Evolutionary conservation across 2,797 vertebrate species (phyloP).

Genomic region (Sebastes goodei): DNA sequence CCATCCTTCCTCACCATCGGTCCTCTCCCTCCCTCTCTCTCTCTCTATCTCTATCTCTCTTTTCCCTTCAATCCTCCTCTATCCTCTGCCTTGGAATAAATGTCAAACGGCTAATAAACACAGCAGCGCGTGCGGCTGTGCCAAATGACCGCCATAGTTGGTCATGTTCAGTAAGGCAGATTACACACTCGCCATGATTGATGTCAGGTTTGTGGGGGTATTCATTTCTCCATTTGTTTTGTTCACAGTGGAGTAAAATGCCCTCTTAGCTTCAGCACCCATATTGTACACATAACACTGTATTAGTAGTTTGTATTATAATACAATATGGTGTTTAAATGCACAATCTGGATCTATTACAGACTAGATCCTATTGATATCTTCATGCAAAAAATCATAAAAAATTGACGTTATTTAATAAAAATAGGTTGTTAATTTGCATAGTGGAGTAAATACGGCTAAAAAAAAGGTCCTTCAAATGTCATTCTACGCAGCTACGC

Average conservation of each 20-base stretch:
- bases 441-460: neutral
- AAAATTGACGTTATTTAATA: neutral
- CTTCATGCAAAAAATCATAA: neutral
- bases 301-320: neutral
- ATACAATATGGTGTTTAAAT: neutral
- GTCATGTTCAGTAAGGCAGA: conserved; percentile 16
- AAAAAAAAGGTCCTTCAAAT: conserved; percentile 37
- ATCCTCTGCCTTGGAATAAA: conserved; percentile 64
- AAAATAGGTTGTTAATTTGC: neutral
- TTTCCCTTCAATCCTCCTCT: conserved; percentile 20
- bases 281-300: neutral
- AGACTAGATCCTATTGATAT: neutral
- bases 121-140: conserved; percentile 18
- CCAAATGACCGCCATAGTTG: conserved; percentile 37
- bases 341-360: neutral
- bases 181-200: neutral
- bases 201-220: neutral
- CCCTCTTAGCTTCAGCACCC: neutral
- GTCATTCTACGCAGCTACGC: conserved; percentile 32
- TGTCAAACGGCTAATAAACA: conserved; percentile 75
- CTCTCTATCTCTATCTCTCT: neutral
- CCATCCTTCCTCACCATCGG: conserved; percentile 54
- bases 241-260: neutral
- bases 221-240: neutral
- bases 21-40: conserved; percentile 12